Base-by-base conservation (phyloP, 2,113 vertebrate genomes). In the Myocastor coypus region DNA sequence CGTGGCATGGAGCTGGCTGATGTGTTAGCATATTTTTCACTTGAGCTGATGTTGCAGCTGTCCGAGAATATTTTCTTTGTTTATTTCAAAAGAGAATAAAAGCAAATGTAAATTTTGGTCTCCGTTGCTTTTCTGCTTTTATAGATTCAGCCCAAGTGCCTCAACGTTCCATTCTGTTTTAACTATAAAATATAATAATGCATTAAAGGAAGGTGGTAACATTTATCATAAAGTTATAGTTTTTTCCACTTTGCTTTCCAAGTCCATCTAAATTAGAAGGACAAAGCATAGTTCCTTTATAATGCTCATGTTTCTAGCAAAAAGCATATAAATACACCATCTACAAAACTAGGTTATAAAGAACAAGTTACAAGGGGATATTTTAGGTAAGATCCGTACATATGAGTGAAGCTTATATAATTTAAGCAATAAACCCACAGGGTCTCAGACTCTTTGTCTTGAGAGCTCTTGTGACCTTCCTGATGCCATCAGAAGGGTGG, bases 181-280 rank as follows among this genome's bases (percentile, higher is more conserved):
- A 97, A 71, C 97, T 96, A 96, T 97, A 98, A 98, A 98, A 96
- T 96, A 98, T 98, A 98, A 97, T 98, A 94, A 97, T 94, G 96
- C 90, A 97, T 96, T 97, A 97, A 97, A 96, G 82, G 88, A 93
- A 93, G 90, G 96, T 98, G 92, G 95, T 97, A 97, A 98, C 77
- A 19, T 97, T 97, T 98, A 96, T 95, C 94, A 96, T 97, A 97
- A 98, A 97, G 95, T 97, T 96, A 96, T 85, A 97, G 95, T 93
- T 98, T 98, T 98, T 98, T 98, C 97, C 97, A 98, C 96, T 96
- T 97, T 97, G 94, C 97, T 94, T 97, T 97, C 97, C 97, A 98
- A 97, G 94, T 92, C 94, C 85, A 97, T 95, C 97, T 97, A 97
- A 96, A 82, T 92, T 73, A 97, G 93, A 81, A 94, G 89, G 97